Percentiles rank a stretch among this genome's conserved stretches.
phyloP scores from a whole-genome alignment of 1,140 invertebrate species.

The Aphaenogaster ashmeadi region DNA sequence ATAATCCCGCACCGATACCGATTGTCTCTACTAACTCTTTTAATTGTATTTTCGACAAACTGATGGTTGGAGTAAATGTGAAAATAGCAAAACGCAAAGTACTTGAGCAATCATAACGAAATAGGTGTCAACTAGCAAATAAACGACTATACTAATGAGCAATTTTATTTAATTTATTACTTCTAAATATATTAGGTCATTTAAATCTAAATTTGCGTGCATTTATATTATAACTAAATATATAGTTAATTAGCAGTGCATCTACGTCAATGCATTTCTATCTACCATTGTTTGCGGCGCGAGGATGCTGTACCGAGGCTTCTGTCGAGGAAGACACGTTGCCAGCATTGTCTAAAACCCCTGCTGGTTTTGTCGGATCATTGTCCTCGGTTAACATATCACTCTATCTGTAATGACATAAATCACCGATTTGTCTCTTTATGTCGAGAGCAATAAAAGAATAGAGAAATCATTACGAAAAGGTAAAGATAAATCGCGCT shows the following conservation, averaged over 20 bases:
- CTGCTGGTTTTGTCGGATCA: conserved; percentile 86
- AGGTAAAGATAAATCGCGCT: neutral
- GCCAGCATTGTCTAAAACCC: conserved; percentile 86
- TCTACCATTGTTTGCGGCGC: conserved; percentile 84
- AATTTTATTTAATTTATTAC: neutral
- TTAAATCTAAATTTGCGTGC: neutral
- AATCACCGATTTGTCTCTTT: neutral
- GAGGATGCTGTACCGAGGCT: conserved; percentile 84
- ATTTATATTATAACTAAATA: too few relatives aligned
- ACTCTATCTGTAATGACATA: conserved; percentile 79
- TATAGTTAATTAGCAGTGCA: neutral
- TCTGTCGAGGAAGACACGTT: conserved; percentile 86
- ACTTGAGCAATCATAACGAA: neutral
- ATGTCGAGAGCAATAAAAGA: neutral
- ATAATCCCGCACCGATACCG: too few relatives aligned
- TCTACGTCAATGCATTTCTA: conserved; percentile 56
- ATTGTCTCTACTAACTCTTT: neutral
- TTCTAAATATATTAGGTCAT: neutral
- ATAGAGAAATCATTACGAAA: neutral
- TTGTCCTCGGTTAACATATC: conserved; percentile 88
- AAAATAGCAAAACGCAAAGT: neutral
- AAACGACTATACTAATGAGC: neutral
- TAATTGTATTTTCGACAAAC: neutral
- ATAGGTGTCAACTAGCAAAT: neutral
- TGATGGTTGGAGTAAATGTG: neutral